These are phyloP conservation scores for Cerastoderma edule DNA, from an alignment of 2,888 invertebrate species.

Conservation along the genomic window DNA sequence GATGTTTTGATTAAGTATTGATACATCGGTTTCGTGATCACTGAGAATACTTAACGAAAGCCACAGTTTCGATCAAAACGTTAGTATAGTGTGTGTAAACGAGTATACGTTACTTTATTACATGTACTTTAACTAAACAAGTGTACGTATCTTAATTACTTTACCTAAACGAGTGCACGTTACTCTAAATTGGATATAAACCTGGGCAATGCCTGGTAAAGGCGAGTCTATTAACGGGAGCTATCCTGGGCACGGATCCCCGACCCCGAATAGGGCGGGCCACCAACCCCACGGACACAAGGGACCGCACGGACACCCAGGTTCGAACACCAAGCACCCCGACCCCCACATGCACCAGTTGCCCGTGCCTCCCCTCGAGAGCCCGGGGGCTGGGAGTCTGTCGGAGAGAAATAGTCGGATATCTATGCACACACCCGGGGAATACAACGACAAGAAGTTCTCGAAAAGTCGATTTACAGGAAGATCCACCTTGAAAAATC, in stretches of 20 bases:
- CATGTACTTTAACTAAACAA: neutral
- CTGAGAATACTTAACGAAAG: neutral
- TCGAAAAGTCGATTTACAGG: constrained; percentile 60
- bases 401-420: constrained; percentile 42
- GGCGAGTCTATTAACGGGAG: neutral
- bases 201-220: constrained; percentile 9
- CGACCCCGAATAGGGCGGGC: neutral
- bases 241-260: constrained; percentile 10
- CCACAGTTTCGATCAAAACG: neutral
- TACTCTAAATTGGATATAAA: neutral
- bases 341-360: constrained; percentile 17
- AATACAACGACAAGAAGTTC: constrained; percentile 28
- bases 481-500: constrained; percentile 59
- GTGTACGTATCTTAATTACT: neutral
- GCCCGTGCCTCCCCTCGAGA: constrained; percentile 32
- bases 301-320: neutral
- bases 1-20: too few relatives aligned
- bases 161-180: neutral
- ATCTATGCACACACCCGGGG: constrained; percentile 38
- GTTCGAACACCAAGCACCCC: neutral
- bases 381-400: constrained; percentile 39
- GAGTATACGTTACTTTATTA: neutral
- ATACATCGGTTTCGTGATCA: too few relatives aligned
- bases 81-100: neutral
- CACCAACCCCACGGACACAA: neutral